Evolutionary conservation across 2,113 vertebrate species (phyloP), one percentile per base, ranked within the genome.

Genomic region (Dromas ardeola): DNA sequence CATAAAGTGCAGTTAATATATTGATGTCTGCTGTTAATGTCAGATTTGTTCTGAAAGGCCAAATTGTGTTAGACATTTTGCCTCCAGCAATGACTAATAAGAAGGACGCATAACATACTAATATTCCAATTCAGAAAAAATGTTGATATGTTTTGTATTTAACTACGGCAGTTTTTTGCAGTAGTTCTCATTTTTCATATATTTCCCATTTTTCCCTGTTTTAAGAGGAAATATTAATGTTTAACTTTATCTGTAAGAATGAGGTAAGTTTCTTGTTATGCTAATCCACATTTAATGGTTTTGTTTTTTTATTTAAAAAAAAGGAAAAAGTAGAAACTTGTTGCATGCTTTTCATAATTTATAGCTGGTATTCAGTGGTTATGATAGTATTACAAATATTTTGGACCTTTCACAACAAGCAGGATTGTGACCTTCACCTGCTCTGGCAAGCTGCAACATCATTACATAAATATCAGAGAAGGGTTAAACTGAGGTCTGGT

Each of bases 401-500:
- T 73, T 87, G 47, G 26, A 80, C 45, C 55, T 91, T 94, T 87
- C 84, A 77, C 62, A 70, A 59, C 10, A 55, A 50, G 30, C 47
- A 86, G 62, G 32, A 77, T 74, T 74, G 45, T 85, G 79, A 91
- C 81, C 63, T 96, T 95, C 53, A 87, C 74, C 87, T 94, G 42
- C 84, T 85, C 55, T 90, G 78, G 45, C 93, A 97, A 90, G 74
- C 81, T 59, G 50, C 62, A 91, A 7, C 83, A 77, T 73, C 22
- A 7, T 93, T 82, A 87, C 52, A 77, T 89, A 93, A 95, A 70
- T 90, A 55, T 73, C 45, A 40, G 80, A 90, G 87, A 73, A 30
- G 36, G 81, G 78, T 93, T 96, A 95, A 95, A 52, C 23, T 20
- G 34, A 86, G 84, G 86, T 94, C 93, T 96, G 58, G 50, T 93